phyloP scores from a whole-genome alignment of 2,888 invertebrate genomes.

The Standfussiana lucernea region DNA sequence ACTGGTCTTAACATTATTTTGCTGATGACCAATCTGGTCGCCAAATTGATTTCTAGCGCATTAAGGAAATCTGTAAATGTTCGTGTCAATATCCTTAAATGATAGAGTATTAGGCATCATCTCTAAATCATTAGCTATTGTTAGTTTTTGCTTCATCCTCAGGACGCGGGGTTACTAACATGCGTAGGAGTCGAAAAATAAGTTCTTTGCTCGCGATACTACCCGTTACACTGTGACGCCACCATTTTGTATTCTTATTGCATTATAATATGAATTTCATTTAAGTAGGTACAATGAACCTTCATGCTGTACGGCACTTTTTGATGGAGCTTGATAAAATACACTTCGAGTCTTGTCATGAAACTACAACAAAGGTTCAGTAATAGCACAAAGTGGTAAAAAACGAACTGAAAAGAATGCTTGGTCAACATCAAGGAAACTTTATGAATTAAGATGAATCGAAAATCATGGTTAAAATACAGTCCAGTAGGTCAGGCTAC shows the following conservation, averaged over 20 bases:
- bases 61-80: not conserved
- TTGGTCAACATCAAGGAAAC: not conserved
- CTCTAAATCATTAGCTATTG: conserved; percentile 53
- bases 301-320: not conserved
- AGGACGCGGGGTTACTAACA: conserved; percentile 62
- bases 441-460: not conserved
- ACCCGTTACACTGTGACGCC: conserved; percentile 63
- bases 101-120: conserved; percentile 24
- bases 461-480: not conserved
- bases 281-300: not conserved
- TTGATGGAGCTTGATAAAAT: not conserved
- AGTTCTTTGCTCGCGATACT: conserved; percentile 55
- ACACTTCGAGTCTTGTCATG: not conserved
- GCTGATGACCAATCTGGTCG: not conserved
- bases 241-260: conserved; percentile 43
- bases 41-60: conserved; percentile 9
- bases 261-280: conserved; percentile 25
- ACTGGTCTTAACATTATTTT: not conserved
- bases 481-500: not conserved
- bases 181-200: conserved; percentile 62
- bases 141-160: conserved; percentile 55
- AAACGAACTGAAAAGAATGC: not conserved
- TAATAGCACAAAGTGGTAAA: not conserved
- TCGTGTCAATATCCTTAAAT: conserved; percentile 38
- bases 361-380: not conserved